Percentiles rank a stretch among this genome's conserved stretches.
Evolutionary conservation across 2,797 vertebrate species (phyloP).

Genomic region (Tenualosa thibaudeaui): DNA sequence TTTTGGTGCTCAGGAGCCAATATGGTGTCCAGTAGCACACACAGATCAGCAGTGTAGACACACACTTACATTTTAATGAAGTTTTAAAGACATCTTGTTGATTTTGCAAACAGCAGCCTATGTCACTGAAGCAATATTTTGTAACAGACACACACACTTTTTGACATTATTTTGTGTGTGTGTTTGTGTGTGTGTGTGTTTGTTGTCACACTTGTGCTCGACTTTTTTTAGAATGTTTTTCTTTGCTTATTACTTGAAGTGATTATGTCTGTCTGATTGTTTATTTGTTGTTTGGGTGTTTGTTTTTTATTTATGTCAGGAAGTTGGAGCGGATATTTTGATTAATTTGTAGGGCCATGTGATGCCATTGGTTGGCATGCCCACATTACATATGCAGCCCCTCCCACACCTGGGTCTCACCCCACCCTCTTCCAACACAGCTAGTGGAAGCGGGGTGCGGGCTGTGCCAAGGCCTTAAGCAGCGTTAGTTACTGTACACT

Average conservation of each 20-base stretch:
- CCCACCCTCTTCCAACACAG: neutral
- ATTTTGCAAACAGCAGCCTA: neutral
- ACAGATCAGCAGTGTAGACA: neutral
- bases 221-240: constrained; percentile 21
- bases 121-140: constrained; percentile 15
- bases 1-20: neutral
- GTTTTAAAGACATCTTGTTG: neutral
- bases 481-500: constrained; percentile 70
- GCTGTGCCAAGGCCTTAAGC: constrained; percentile 65
- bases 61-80: neutral
- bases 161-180: neutral
- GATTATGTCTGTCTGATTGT: constrained; percentile 25
- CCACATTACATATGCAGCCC: neutral
- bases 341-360: neutral
- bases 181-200: neutral
- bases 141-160: neutral
- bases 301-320: constrained; percentile 12
- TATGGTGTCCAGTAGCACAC: neutral
- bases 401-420: neutral
- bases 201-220: neutral
- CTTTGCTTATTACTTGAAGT: constrained; percentile 20
- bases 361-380: neutral
- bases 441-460: neutral
- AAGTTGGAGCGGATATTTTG: neutral
- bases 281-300: constrained; percentile 13